phyloP scores from a whole-genome alignment of 2,113 vertebrate genomes.

The Rhinopomastus cyanomelas region DNA sequence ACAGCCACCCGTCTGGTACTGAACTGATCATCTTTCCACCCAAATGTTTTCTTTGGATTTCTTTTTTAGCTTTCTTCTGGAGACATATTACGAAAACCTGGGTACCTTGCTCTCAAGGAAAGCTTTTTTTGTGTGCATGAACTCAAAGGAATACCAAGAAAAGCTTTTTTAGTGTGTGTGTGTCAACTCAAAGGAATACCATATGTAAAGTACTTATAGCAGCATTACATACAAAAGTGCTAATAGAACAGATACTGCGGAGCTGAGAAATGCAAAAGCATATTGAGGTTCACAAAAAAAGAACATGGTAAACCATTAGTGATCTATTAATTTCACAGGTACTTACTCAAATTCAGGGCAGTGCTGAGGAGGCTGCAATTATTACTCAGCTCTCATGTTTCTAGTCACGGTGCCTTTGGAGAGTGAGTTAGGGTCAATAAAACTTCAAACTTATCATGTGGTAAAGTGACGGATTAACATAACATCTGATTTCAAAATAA shows the following conservation, averaged over 20 bases:
- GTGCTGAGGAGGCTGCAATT: not conserved
- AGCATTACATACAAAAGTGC: conserved; percentile 18
- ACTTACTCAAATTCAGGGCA: not conserved
- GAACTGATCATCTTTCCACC: conserved; percentile 4
- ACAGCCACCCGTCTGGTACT: not conserved
- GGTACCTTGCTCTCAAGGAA: not conserved
- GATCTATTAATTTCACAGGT: not conserved
- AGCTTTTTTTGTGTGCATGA: not conserved
- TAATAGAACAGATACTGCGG: conserved; percentile 20
- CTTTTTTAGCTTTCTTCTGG: not conserved
- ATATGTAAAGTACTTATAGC: conserved; percentile 33
- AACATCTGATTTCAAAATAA: not conserved
- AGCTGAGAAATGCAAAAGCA: not conserved
- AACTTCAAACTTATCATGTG: not conserved
- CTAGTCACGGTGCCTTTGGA: not conserved
- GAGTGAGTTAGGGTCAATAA: not conserved
- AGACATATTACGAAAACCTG: not conserved
- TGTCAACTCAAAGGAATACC: not conserved
- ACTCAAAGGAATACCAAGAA: not conserved
- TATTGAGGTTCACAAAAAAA: not conserved
- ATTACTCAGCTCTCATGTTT: not conserved
- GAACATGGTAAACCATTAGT: not conserved
- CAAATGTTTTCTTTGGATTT: not conserved
- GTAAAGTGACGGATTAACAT: not conserved
- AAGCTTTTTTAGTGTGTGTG: not conserved